Conservation (phyloP, 2,888 invertebrate species). For the Arenicola marina region DNA sequence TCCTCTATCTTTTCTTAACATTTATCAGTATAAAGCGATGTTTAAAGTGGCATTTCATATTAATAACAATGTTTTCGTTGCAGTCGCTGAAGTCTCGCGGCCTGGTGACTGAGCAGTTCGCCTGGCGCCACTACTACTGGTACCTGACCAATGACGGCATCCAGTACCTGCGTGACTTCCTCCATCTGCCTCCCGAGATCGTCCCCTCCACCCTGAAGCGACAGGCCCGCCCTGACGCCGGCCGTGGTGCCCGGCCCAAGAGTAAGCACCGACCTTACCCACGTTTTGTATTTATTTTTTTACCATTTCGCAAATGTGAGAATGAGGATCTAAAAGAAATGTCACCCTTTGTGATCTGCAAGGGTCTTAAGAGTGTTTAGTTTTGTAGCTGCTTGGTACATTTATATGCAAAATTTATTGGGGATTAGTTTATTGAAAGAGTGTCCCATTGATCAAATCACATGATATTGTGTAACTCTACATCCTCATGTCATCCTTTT, state of each 20-base stretch:
- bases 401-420: too few species aligned
- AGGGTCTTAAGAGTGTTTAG: too few species aligned
- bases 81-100: slow-evolving; percentile 93
- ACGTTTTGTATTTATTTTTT: not conserved
- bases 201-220: slow-evolving; percentile 97
- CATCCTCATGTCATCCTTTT: too few species aligned
- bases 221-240: slow-evolving; percentile 83
- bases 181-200: slow-evolving; percentile 97
- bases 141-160: slow-evolving; percentile 98
- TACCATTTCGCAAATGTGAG: not conserved
- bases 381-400: not conserved
- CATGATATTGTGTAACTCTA: too few species aligned
- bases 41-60: not conserved
- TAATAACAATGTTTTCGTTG: not conserved
- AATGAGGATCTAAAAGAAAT: not conserved
- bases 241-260: slow-evolving; percentile 50
- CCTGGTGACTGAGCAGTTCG: slow-evolving; percentile 98
- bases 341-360: not conserved
- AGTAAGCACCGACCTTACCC: slow-evolving; percentile 14
- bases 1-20: too few species aligned
- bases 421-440: too few species aligned
- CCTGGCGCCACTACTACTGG: slow-evolving; percentile 99
- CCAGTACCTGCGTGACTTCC: slow-evolving; percentile 85
- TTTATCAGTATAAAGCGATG: too few species aligned
- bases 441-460: too few species aligned